Percentiles rank a stretch among this genome's conserved stretches.
phyloP scores from a whole-genome alignment of 1,140 invertebrate species.

The Drosophila kepulauana region DNA sequence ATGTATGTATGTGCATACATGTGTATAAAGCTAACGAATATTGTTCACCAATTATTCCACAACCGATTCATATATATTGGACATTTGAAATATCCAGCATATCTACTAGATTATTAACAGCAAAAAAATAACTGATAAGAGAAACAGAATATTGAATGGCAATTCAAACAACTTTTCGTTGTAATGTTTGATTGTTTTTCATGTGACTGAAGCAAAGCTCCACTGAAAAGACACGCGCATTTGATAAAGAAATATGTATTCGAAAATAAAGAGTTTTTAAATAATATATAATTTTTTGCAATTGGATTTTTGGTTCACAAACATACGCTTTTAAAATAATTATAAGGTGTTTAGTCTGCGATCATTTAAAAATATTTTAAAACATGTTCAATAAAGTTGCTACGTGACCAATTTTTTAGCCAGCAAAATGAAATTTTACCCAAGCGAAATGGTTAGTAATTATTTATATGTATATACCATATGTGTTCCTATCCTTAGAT shows the following conservation, averaged over 20 bases:
- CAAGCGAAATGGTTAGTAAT: background rate
- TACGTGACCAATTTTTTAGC: conserved; percentile 37
- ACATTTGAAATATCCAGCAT: background rate
- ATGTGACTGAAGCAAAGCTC: conserved; percentile 34
- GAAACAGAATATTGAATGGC: background rate
- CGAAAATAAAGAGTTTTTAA: background rate
- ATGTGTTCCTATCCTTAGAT: conserved; percentile 8
- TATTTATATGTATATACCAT: conserved; percentile 2
- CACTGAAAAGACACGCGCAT: conserved; percentile 1
- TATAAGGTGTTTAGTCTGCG: background rate
- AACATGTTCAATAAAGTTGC: background rate
- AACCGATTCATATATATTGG: background rate
- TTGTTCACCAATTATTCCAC: background rate
- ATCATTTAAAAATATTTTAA: conserved; percentile 7
- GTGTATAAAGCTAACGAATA: background rate
- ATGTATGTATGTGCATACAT: no score
- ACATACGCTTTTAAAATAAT: background rate
- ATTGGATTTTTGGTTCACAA: no score
- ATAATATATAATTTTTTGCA: no score
- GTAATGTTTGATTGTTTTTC: conserved; percentile 26
- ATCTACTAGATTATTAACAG: background rate
- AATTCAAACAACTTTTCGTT: background rate
- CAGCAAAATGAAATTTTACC: conserved; percentile 5
- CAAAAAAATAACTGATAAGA: background rate
- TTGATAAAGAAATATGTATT: conserved; percentile 15